Conservation (phyloP, 2,113 vertebrate genomes). For the Cebidichthys violaceus region DNA sequence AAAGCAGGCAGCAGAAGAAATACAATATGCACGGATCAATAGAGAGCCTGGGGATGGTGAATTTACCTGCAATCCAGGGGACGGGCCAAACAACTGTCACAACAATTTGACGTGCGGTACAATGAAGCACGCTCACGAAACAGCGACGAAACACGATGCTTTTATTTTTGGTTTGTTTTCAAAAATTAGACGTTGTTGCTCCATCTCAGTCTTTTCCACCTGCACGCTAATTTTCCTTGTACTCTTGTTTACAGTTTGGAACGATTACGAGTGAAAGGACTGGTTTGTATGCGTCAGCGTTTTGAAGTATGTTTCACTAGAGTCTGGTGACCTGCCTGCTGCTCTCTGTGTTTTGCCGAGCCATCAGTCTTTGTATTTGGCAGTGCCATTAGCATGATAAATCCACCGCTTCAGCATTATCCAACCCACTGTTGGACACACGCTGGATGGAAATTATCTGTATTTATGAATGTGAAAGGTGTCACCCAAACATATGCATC, state of each 20-base stretch:
- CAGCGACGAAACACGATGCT: not conserved
- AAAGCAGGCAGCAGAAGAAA: constrained; percentile 26
- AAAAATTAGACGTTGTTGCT: not conserved
- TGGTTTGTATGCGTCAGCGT: constrained; percentile 50
- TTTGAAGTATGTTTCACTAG: constrained; percentile 43
- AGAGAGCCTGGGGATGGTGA: not conserved
- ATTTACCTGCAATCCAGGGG: constrained; percentile 25
- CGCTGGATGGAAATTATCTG: not conserved
- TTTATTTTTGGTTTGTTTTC: not conserved
- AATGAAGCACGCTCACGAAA: constrained; percentile 27
- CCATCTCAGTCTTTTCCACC: not conserved
- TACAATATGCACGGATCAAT: constrained; percentile 51
- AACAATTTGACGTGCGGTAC: constrained; percentile 7
- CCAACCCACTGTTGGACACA: constrained; percentile 17
- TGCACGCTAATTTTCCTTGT: constrained; percentile 4
- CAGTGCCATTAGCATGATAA: constrained; percentile 43
- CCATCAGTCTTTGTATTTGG: constrained; percentile 45
- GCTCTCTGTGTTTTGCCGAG: constrained; percentile 39
- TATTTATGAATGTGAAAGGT: not conserved
- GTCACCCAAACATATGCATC: not conserved
- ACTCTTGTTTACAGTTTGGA: constrained; percentile 21
- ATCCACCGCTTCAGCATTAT: constrained; percentile 53
- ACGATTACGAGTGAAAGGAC: constrained; percentile 5
- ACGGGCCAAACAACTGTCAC: constrained; percentile 26
- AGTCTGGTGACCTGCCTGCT: constrained; percentile 48